Evolutionary conservation across 2,113 vertebrate species (phyloP), one percentile per base, ranked within the genome.

Genomic region (Ursus arctos): DNA sequence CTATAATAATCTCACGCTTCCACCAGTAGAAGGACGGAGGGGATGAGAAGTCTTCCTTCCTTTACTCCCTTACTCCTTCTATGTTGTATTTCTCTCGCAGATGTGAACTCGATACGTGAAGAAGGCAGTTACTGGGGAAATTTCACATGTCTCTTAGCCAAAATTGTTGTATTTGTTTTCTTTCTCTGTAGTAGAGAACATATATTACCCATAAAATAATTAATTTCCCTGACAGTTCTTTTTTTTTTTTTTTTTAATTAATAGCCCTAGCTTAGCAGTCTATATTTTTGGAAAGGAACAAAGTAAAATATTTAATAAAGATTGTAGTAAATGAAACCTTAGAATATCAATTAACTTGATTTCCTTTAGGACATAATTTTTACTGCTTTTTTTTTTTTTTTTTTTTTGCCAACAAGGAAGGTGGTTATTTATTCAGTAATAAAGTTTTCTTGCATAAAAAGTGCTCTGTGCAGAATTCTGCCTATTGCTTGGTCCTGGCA

Each of bases 321-420:
- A 9, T 57, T 94, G 11, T 95, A 82, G 61, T 90, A 90, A 94
- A 88, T 47, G 94, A 98, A 97, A 94, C 84, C 87, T 89, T 77
- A 92, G 94, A 93, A 94, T 95, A 71, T 94, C 94, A 94, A 14
- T 96, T 96, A 97, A 65, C 51, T 95, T 94, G n/a, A 97, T 96
- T 97, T 95, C 89, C 91, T 97, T 67, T 91, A 93, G 88, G 93
- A 91, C 43, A n/a, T 96, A 94, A 95, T 67, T 97, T 96, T 95
- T 65, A 87, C 80, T 95, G 89, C 40, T 4, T 72, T 85, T 76
- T 67, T 63, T 43, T 40, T 40, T 51, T 84, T 77, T 72, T 74
- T 72, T 63, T 47, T 84, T 80, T 81, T 59, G 31, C 79, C 59
- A 94, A 65, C n/a, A 67, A 92, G 88, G 69, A 31, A 90, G 81